A percentile compares a stretch with the other conserved stretches of the same genome.
phyloP scores from a whole-genome alignment of 2,113 vertebrate species.

The Dipodomys spectabilis region DNA sequence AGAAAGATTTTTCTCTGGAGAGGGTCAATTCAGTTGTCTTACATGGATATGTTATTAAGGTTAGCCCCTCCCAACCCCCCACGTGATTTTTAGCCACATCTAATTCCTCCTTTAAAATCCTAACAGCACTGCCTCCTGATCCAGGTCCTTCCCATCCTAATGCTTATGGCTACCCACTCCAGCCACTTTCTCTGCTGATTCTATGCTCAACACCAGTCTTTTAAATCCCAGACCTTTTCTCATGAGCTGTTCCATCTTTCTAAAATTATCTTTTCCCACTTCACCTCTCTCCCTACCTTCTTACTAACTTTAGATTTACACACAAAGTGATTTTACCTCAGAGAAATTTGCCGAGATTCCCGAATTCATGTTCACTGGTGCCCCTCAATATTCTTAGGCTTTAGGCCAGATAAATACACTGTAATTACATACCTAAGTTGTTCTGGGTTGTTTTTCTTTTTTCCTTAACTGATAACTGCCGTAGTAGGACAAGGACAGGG shows the following conservation, averaged over 20 bases:
- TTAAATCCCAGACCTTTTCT: background rate
- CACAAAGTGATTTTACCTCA: constrained; percentile 23
- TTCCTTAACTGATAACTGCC: background rate
- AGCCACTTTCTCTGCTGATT: background rate
- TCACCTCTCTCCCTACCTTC: background rate
- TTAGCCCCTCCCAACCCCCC: background rate
- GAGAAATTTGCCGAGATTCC: background rate
- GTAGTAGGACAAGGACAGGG: background rate
- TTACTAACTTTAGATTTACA: constrained; percentile 10
- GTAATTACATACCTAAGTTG: constrained; percentile 32
- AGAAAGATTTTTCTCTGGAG: background rate
- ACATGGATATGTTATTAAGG: background rate
- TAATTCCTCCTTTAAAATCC: background rate
- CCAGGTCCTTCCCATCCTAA: background rate
- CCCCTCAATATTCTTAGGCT: background rate
- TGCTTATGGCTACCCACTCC: background rate
- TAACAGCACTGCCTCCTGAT: background rate
- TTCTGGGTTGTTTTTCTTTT: background rate
- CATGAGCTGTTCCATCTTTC: background rate
- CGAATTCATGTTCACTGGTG: background rate
- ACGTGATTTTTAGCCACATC: background rate
- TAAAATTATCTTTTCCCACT: background rate
- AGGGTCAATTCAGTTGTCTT: background rate
- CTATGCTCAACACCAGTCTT: background rate
- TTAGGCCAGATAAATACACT: background rate